Percentiles rank a stretch among this genome's conserved stretches.
Evolutionary conservation across 2,888 invertebrate genomes (phyloP).

Genomic region (Oxycera nigricornis): DNA sequence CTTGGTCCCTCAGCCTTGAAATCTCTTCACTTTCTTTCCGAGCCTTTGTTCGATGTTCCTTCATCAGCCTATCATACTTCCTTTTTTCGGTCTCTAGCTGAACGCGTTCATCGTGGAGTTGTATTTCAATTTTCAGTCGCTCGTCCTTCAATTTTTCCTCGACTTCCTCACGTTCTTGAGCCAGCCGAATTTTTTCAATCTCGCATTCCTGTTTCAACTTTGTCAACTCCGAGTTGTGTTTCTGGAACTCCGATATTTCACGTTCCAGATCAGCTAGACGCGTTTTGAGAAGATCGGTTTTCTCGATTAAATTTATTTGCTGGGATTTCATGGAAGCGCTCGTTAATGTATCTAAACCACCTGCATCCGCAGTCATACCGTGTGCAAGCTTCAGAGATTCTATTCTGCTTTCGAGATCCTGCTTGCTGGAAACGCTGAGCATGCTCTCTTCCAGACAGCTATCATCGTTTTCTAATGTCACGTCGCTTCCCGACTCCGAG

Average conservation of each 20-base stretch:
- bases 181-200: conserved; percentile 67
- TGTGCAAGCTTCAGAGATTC: conserved; percentile 59
- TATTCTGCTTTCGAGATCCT: conserved; percentile 51
- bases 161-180: conserved; percentile 67
- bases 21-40: conserved; percentile 77
- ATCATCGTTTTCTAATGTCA: conserved; percentile 13
- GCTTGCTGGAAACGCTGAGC: conserved; percentile 49
- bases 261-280: conserved; percentile 72
- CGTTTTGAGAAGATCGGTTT: conserved; percentile 67
- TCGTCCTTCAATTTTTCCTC: conserved; percentile 71
- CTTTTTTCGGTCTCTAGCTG: conserved; percentile 72
- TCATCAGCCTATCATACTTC: conserved; percentile 71
- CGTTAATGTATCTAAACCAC: background rate
- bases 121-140: conserved; percentile 70
- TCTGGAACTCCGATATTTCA: conserved; percentile 67
- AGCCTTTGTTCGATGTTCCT: conserved; percentile 71
- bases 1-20: conserved; percentile 69
- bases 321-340: background rate
- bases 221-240: conserved; percentile 64
- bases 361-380: conserved; percentile 39
- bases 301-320: conserved; percentile 45
- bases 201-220: conserved; percentile 70
- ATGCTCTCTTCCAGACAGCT: conserved; percentile 3
- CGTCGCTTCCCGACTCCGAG: conserved; percentile 2
- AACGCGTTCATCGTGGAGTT: conserved; percentile 73